Evolutionary conservation across 2,113 vertebrate species (phyloP).

Genomic region (Colaptes auratus): DNA sequence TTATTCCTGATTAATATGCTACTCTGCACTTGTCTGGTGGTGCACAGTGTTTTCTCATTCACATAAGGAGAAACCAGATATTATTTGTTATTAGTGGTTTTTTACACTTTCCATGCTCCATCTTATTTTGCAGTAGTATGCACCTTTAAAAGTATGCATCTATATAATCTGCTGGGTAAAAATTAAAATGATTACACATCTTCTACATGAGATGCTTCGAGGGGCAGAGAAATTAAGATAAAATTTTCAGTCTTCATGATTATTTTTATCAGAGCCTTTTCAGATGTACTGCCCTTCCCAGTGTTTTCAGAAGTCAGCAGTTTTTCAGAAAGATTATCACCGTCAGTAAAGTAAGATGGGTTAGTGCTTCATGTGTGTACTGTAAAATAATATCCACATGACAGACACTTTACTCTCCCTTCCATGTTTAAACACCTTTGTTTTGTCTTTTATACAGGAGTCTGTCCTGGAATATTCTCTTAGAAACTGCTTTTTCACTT

Average conservation of each 20-base stretch:
- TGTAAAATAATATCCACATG: neutral
- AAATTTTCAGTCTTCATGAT: conserved; percentile 12
- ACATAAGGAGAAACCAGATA: neutral
- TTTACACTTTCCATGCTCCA: neutral
- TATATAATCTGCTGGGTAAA: neutral
- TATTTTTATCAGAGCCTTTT: conserved; percentile 21
- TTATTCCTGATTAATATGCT: neutral
- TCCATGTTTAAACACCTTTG: neutral
- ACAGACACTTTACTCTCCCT: neutral
- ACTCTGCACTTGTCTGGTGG: neutral
- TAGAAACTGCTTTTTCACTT: neutral
- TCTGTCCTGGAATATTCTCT: neutral
- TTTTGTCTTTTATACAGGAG: neutral
- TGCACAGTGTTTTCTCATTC: neutral
- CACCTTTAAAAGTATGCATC: neutral
- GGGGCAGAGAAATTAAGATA: conserved; percentile 25
- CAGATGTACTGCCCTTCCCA: neutral
- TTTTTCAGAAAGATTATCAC: conserved; percentile 14
- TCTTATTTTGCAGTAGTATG: neutral
- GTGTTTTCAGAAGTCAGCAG: conserved; percentile 17
- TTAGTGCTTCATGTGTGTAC: neutral
- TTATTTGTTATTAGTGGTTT: neutral
- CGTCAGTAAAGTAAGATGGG: neutral
- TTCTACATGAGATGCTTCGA: neutral
- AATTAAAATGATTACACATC: neutral